Conservation (phyloP, 2,888 invertebrate species). For the Sylvicola fuscatus region DNA sequence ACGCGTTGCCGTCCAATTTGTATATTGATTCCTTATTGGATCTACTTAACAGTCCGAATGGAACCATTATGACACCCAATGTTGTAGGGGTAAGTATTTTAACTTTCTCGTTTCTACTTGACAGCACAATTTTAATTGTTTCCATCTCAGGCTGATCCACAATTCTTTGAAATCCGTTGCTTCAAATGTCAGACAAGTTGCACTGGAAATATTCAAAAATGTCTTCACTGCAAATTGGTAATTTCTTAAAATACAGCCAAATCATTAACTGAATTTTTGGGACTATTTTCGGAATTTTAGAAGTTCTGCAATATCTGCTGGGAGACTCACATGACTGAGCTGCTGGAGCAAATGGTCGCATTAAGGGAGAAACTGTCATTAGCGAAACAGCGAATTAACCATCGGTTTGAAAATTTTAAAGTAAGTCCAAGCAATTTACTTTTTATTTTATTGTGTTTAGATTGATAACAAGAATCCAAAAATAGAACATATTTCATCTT, state of each 20-base stretch:
- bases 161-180: slow-evolving; percentile 13
- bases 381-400: slow-evolving; percentile 29
- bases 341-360: slow-evolving; percentile 32
- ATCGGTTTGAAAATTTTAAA: slow-evolving; percentile 34
- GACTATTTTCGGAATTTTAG: slow-evolving; percentile 18
- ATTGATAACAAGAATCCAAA: too few species aligned
- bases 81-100: too few species aligned
- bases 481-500: too few species aligned
- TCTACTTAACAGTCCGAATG: slow-evolving; percentile 22
- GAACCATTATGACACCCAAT: too few species aligned
- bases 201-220: slow-evolving; percentile 18
- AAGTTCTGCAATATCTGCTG: slow-evolving; percentile 39
- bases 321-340: slow-evolving; percentile 34
- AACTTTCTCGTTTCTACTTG: too few species aligned
- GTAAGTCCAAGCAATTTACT: too few species aligned
- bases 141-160: too few species aligned
- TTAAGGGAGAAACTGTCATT: slow-evolving; percentile 34
- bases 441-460: too few species aligned
- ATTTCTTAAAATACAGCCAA: slow-evolving; percentile 5
- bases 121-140: too few species aligned
- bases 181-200: slow-evolving; percentile 21
- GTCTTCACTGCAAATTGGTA: slow-evolving; percentile 41
- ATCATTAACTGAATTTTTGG: too few species aligned
- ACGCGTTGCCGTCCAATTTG: slow-evolving; percentile 40
- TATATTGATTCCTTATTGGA: slow-evolving; percentile 41